Conservation (phyloP, 2,797 vertebrate genomes). For the Neosalanx taihuensis region DNA sequence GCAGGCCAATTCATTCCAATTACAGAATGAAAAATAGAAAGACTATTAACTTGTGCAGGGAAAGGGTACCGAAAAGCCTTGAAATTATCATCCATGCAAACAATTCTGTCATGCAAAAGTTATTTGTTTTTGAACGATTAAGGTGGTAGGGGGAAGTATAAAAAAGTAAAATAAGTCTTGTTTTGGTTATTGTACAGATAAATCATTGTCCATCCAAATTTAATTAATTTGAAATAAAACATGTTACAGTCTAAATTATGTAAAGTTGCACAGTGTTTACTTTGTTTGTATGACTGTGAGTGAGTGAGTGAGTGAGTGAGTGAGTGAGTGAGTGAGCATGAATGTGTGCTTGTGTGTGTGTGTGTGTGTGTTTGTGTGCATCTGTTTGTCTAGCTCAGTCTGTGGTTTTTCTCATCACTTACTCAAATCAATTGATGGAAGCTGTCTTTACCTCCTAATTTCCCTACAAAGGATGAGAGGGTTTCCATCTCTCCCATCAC, state of each 20-base stretch:
- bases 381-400: background rate
- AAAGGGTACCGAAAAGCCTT: background rate
- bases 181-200: no score
- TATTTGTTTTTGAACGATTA: no score
- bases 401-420: conserved; percentile 3
- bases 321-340: background rate
- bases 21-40: background rate
- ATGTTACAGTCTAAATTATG: no score
- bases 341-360: background rate
- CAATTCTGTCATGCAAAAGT: no score
- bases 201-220: no score
- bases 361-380: background rate
- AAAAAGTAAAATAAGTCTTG: no score
- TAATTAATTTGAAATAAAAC: no score
- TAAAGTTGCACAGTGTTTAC: background rate
- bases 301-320: background rate
- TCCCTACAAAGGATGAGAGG: background rate
- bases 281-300: background rate
- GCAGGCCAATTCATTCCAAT: conserved; percentile 16
- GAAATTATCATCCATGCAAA: no score
- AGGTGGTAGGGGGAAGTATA: no score
- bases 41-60: conserved; percentile 2
- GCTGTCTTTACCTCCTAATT: conserved; percentile 1
- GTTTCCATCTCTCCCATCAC: background rate
- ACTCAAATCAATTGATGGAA: background rate